phyloP scores from a whole-genome alignment of 1,140 invertebrate genomes.

The Parapsyche elsis region DNA sequence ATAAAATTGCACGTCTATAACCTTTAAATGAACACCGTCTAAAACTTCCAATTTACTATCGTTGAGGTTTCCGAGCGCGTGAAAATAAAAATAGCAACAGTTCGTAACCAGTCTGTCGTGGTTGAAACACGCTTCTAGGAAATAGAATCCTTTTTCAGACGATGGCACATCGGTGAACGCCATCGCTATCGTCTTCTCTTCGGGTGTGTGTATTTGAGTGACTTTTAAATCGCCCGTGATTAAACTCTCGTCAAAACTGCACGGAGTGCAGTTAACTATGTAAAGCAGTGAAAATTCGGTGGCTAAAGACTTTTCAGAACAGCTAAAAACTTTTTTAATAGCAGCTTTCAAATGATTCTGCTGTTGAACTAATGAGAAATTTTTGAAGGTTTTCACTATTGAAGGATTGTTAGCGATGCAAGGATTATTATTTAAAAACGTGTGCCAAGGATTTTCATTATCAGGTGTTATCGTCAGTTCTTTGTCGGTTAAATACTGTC shows the following conservation, averaged over 20 bases:
- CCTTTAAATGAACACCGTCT: constrained; percentile 61
- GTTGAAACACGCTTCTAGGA: constrained; percentile 59
- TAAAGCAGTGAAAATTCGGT: constrained; percentile 70
- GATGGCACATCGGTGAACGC: constrained; percentile 60
- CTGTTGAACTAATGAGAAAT: constrained; percentile 86
- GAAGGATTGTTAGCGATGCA: constrained; percentile 74
- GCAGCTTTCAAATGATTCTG: constrained; percentile 77
- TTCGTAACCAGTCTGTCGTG: constrained; percentile 56
- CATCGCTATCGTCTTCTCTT: constrained; percentile 62
- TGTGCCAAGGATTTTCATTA: constrained; percentile 80
- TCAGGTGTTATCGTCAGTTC: constrained; percentile 74
- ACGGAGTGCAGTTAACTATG: constrained; percentile 66
- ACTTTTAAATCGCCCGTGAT: constrained; percentile 58
- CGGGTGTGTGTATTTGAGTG: constrained; percentile 60
- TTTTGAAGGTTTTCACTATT: constrained; percentile 78
- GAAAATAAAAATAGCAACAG: constrained; percentile 54
- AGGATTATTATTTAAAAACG: constrained; percentile 79
- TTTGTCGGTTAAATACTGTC: constrained; percentile 84
- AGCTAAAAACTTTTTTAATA: constrained; percentile 77
- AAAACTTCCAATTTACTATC: constrained; percentile 57
- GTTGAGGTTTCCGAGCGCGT: constrained; percentile 60
- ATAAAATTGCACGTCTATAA: constrained; percentile 84
- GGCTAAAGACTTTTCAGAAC: constrained; percentile 74
- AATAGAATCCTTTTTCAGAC: constrained; percentile 60
- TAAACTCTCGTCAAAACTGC: constrained; percentile 51